phyloP scores from a whole-genome alignment of 2,888 invertebrate genomes.

The Lacanobia oleracea region DNA sequence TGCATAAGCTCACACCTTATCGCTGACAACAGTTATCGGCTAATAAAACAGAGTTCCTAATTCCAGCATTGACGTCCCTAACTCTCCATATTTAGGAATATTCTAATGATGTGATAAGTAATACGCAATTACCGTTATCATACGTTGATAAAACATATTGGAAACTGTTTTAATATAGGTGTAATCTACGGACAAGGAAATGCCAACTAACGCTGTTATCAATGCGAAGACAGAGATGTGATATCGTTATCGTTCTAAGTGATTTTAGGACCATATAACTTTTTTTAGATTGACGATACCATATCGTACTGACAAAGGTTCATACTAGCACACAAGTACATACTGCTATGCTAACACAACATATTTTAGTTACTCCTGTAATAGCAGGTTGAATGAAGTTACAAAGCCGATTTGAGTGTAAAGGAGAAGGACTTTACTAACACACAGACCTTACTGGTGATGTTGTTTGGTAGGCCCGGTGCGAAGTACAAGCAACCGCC shows the following conservation, averaged over 20 bases:
- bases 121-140: conserved; percentile 20
- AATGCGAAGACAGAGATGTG: conserved; percentile 43
- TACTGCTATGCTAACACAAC: too few species aligned
- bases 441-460: background rate
- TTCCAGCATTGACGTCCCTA: background rate
- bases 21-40: background rate
- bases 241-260: conserved; percentile 50
- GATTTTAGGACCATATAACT: conserved; percentile 30
- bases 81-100: background rate
- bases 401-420: background rate
- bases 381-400: background rate
- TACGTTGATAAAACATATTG: conserved; percentile 33
- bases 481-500: background rate
- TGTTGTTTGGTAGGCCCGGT: background rate
- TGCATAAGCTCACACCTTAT: background rate
- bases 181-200: conserved; percentile 46
- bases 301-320: background rate
- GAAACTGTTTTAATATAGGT: conserved; percentile 25
- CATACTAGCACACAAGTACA: background rate
- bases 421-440: background rate
- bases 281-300: background rate
- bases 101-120: conserved; percentile 15
- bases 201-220: conserved; percentile 41
- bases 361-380: background rate
- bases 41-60: background rate